Conservation (phyloP, 2,113 vertebrate genomes). For the Boulengeromyrus knoepffleri region DNA sequence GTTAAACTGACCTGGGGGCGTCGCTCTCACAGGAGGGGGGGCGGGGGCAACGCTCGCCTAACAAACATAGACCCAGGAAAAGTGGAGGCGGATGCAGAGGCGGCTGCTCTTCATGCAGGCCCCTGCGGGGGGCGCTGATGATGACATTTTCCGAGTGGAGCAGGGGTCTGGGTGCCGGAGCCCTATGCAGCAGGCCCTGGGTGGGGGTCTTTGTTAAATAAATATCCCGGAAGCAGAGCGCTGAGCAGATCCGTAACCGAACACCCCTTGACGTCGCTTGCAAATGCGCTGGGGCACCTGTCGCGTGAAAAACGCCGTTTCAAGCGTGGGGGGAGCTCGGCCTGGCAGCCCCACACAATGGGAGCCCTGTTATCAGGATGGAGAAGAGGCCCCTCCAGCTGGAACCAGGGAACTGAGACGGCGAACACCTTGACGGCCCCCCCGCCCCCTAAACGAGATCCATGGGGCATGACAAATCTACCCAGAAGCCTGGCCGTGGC, state of each 20-base stretch:
- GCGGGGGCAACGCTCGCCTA: not conserved
- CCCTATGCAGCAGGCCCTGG: not conserved
- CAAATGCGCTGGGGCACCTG: not conserved
- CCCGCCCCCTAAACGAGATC: not conserved
- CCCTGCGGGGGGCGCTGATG: not conserved
- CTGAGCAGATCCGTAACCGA: not conserved
- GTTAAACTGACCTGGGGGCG: no score
- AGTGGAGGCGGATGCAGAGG: not conserved
- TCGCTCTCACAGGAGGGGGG: not conserved
- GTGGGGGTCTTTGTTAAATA: not conserved
- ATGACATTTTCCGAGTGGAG: not conserved
- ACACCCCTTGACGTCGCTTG: not conserved
- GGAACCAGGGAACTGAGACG: conserved; percentile 2
- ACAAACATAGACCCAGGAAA: not conserved
- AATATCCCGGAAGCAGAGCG: not conserved
- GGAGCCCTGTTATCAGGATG: not conserved
- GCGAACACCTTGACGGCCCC: not conserved
- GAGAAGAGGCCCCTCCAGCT: not conserved
- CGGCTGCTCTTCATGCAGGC: not conserved
- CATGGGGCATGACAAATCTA: conserved; percentile 44
- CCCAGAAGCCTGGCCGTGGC: conserved; percentile 33
- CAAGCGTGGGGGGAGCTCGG: not conserved
- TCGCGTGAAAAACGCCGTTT: not conserved
- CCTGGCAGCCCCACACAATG: not conserved
- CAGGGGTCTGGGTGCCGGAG: not conserved